Percentiles rank a stretch among this genome's conserved stretches.
Conservation (phyloP, 2,888 invertebrate species). For the Mythimna lalbum region DNA sequence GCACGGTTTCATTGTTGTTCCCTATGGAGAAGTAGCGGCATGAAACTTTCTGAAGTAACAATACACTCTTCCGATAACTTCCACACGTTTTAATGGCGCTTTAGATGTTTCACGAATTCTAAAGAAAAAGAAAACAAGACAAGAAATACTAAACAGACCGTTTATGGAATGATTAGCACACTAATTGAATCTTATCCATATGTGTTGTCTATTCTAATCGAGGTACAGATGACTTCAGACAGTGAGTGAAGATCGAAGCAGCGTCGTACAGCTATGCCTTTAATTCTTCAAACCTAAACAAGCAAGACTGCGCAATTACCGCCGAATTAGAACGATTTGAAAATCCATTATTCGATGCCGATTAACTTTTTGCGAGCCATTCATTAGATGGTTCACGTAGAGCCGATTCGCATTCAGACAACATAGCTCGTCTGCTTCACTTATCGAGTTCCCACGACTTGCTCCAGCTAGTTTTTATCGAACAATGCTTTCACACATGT, state of each 20-base stretch:
- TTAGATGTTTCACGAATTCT: background rate
- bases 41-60: background rate
- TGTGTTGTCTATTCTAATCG: slow-evolving; percentile 15
- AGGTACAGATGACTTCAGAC: slow-evolving; percentile 17
- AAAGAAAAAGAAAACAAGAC: background rate
- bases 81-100: background rate
- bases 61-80: background rate
- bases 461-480: slow-evolving; percentile 54
- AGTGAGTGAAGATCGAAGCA: slow-evolving; percentile 27
- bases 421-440: slow-evolving; percentile 39
- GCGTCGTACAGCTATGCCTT: slow-evolving; percentile 44
- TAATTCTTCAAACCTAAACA: background rate
- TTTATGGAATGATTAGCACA: slow-evolving; percentile 8
- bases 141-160: background rate
- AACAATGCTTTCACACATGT: slow-evolving; percentile 64
- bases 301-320: slow-evolving; percentile 24
- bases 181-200: slow-evolving; percentile 16
- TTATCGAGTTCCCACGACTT: slow-evolving; percentile 63
- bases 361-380: slow-evolving; percentile 37
- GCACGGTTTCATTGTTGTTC: no score
- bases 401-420: slow-evolving; percentile 58
- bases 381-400: slow-evolving; percentile 35
- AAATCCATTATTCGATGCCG: slow-evolving; percentile 18
- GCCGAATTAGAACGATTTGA: slow-evolving; percentile 22
- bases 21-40: no score